phyloP scores from a whole-genome alignment of 1,140 invertebrate species.

The Hyphantria cunea region DNA sequence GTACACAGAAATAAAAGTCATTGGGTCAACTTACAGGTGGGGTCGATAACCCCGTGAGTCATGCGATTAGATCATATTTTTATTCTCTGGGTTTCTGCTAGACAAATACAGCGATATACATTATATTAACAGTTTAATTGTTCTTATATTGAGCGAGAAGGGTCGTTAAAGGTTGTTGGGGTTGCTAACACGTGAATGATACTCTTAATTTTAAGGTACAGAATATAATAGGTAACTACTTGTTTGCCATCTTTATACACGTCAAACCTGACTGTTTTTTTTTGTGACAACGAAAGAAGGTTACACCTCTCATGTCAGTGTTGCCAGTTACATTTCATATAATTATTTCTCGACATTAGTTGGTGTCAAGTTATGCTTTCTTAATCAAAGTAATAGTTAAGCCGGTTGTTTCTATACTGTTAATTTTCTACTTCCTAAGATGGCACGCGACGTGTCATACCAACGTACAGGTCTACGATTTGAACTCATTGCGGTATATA shows the following conservation, averaged over 20 bases:
- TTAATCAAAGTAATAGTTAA: constrained; percentile 1
- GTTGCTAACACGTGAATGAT: no score
- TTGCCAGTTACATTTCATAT: neutral
- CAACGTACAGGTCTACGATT: neutral
- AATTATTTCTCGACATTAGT: neutral
- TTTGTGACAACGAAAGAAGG: no score
- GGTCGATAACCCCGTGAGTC: constrained; percentile 1
- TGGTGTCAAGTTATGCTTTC: constrained; percentile 1
- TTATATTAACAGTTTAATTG: no score
- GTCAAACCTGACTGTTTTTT: no score
- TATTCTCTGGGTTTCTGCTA: neutral
- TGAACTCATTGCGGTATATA: no score
- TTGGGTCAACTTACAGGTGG: constrained; percentile 1
- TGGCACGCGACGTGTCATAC: neutral
- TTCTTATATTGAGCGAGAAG: no score
- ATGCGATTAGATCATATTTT: neutral
- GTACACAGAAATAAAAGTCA: neutral
- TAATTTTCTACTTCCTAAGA: neutral
- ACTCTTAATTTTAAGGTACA: no score
- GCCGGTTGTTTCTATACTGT: neutral
- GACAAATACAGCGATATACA: no score
- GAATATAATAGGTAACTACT: no score
- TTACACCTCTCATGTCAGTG: no score
- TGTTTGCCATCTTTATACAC: no score
- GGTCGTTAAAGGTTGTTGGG: no score